Conservation (phyloP, 2,113 vertebrate genomes). For the Seriola aureovittata region DNA sequence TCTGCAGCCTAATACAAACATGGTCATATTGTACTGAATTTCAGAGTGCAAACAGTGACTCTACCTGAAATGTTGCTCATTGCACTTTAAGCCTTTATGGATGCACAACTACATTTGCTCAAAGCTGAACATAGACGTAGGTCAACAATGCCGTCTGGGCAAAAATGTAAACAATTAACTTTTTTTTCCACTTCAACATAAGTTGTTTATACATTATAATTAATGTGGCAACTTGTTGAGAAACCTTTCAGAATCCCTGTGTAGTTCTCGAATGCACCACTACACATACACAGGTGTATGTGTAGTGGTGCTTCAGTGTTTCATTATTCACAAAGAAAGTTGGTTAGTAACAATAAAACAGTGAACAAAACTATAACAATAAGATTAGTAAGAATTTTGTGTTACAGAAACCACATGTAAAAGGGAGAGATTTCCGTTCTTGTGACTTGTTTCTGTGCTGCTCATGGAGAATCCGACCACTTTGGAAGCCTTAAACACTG, state of each 20-base stretch:
- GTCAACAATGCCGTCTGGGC: neutral
- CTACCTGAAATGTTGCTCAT: neutral
- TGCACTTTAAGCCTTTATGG: neutral
- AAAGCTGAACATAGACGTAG: neutral
- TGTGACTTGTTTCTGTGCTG: constrained; percentile 8
- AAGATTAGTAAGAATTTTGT: neutral
- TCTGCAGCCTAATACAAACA: too few species aligned
- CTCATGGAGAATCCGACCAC: neutral
- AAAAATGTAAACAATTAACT: neutral
- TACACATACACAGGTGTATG: too few species aligned
- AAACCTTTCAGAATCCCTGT: neutral
- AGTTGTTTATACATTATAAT: neutral
- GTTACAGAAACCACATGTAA: neutral
- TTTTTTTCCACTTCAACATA: neutral
- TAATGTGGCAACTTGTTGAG: neutral
- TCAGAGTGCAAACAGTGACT: neutral
- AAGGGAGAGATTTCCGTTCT: neutral
- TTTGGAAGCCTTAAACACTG: constrained; percentile 5
- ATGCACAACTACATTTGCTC: too few species aligned
- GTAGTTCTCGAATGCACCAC: too few species aligned
- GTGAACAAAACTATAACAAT: neutral
- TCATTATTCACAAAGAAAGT: neutral
- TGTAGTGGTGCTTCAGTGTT: neutral
- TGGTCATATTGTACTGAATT: neutral
- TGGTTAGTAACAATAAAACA: neutral